Evolutionary conservation across 2,797 vertebrate genomes (phyloP).

Genomic region (Malacoctenus gilli): DNA sequence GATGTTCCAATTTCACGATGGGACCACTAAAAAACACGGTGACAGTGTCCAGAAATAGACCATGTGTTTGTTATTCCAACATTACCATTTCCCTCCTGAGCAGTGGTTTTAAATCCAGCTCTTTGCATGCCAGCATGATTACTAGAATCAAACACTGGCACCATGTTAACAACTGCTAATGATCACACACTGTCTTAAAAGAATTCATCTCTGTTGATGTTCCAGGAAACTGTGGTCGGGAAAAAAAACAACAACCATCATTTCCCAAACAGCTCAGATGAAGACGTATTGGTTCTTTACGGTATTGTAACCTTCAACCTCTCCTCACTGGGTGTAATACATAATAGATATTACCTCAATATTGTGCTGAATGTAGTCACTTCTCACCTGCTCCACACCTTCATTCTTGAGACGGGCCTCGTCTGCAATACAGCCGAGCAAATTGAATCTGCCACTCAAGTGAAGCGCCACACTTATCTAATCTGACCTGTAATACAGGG

Average conservation of each 20-base stretch:
- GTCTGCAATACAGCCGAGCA: constrained; percentile 59
- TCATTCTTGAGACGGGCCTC: constrained; percentile 56
- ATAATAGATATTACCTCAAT: constrained; percentile 47
- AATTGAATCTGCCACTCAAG: constrained; percentile 81
- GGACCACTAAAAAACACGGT: constrained; percentile 6
- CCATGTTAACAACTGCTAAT: constrained; percentile 20
- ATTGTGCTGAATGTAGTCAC: constrained; percentile 46
- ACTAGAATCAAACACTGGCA: constrained; percentile 18
- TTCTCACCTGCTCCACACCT: constrained; percentile 53
- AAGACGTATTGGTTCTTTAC: constrained; percentile 5
- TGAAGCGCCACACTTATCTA: constrained; percentile 74
- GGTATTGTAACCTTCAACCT: constrained; percentile 20
- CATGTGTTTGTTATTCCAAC: constrained; percentile 35
- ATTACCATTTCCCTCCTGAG: constrained; percentile 25
- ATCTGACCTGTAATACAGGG: constrained; percentile 70
- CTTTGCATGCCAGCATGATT: constrained; percentile 28
- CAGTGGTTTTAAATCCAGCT: constrained; percentile 26
- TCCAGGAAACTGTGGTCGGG: constrained; percentile 29
- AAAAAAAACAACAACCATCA: too few relatives aligned
- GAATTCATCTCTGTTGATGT: constrained; percentile 26
- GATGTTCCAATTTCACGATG: constrained; percentile 26
- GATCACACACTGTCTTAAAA: constrained; percentile 29
- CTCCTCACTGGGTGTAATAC: constrained; percentile 25
- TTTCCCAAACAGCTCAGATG: constrained; percentile 13
- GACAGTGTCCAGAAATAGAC: constrained; percentile 25